These are phyloP conservation scores for Drosophila nikananu DNA, from an alignment of 1,140 invertebrate species.

Conservation along the genomic window DNA sequence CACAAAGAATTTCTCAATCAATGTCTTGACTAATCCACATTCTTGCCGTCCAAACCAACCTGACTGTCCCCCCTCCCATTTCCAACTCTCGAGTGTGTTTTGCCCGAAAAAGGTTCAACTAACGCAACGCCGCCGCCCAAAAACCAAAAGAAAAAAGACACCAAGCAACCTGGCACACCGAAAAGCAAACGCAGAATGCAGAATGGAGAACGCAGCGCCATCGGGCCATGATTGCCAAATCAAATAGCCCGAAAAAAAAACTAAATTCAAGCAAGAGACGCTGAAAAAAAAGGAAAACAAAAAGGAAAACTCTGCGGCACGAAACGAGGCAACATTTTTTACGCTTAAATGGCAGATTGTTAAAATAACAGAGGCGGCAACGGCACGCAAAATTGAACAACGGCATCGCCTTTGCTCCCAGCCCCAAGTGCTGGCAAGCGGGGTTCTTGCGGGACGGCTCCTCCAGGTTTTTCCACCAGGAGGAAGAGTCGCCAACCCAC, in stretches of 20 bases:
- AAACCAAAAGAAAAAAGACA: slow-evolving; percentile 26
- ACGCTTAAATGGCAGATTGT: slow-evolving; percentile 84
- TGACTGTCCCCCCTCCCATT: slow-evolving; percentile 36
- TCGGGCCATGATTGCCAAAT: slow-evolving; percentile 78
- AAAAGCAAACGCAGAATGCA: slow-evolving; percentile 63
- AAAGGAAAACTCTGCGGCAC: slow-evolving; percentile 76
- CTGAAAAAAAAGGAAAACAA: slow-evolving; percentile 24
- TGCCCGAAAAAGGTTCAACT: slow-evolving; percentile 71
- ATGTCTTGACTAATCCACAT: slow-evolving; percentile 58
- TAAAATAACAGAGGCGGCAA: slow-evolving; percentile 84
- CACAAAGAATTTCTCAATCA: slow-evolving; percentile 43
- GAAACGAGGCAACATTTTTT: slow-evolving; percentile 84
- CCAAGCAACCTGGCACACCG: slow-evolving; percentile 54
- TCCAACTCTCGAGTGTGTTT: slow-evolving; percentile 57
- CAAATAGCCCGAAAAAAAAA: slow-evolving; percentile 73
- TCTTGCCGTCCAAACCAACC: slow-evolving; percentile 42
- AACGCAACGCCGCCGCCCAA: slow-evolving; percentile 75
- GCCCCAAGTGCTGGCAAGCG: background rate
- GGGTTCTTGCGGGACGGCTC: background rate
- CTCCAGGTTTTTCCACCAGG: slow-evolving; percentile 18
- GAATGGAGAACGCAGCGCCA: slow-evolving; percentile 65
- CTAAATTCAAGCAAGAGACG: slow-evolving; percentile 18
- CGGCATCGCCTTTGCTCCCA: slow-evolving; percentile 68
- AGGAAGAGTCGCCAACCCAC: slow-evolving; percentile 38
- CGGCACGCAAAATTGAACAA: slow-evolving; percentile 83